These are phyloP conservation scores for Sialis lutaria DNA, from an alignment of 2,888 invertebrate genomes.

Conservation along the genomic window DNA sequence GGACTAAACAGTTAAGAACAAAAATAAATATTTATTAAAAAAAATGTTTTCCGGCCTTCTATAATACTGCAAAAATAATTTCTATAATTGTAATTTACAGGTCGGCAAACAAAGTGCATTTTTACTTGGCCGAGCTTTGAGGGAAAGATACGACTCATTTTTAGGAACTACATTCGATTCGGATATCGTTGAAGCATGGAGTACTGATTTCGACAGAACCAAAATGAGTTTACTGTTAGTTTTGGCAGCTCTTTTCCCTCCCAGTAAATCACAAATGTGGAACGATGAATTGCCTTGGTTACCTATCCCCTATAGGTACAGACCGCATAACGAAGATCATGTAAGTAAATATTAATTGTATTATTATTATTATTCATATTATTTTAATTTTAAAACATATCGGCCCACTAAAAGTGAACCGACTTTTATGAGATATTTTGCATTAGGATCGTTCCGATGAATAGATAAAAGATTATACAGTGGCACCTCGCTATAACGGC, in stretches of 20 bases:
- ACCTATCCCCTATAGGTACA: slow-evolving; percentile 33
- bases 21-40: background rate
- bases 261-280: slow-evolving; percentile 29
- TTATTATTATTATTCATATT: too few species aligned
- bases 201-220: slow-evolving; percentile 54
- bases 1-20: background rate
- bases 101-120: slow-evolving; percentile 24
- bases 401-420: too few species aligned
- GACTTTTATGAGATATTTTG: too few species aligned
- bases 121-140: slow-evolving; percentile 23
- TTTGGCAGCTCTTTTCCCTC: slow-evolving; percentile 50
- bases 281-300: slow-evolving; percentile 33
- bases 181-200: slow-evolving; percentile 30
- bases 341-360: too few species aligned
- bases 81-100: slow-evolving; percentile 15
- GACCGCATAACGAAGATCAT: slow-evolving; percentile 16
- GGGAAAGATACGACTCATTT: slow-evolving; percentile 23
- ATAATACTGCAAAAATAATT: background rate
- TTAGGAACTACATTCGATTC: slow-evolving; percentile 24
- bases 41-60: background rate
- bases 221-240: slow-evolving; percentile 55
- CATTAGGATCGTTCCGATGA: too few species aligned
- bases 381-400: too few species aligned
- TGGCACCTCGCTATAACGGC: too few species aligned
- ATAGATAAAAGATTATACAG: too few species aligned